phyloP scores from a whole-genome alignment of 2,113 vertebrate species.

The Hyaena hyaena region DNA sequence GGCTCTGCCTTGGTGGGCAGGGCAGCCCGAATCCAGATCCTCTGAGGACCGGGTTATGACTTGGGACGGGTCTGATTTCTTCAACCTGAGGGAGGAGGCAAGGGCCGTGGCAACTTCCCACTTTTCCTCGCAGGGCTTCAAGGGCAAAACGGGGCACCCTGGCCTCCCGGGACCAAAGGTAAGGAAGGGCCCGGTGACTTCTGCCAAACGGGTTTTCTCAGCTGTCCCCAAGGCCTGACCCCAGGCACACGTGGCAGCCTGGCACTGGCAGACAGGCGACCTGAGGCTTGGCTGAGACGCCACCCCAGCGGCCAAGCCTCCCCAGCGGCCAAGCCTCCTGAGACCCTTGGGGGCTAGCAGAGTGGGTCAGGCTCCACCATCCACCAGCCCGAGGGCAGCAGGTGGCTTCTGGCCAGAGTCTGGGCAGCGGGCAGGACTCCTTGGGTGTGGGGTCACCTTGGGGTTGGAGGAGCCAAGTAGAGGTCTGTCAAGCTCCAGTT shows the following conservation, averaged over 20 bases:
- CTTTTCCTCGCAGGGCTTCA: slow-evolving; percentile 88
- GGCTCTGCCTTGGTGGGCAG: not conserved
- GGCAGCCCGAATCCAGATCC: not conserved
- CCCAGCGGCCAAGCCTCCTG: not conserved
- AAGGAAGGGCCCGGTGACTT: slow-evolving; percentile 22
- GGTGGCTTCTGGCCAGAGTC: not conserved
- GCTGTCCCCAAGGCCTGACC: not conserved
- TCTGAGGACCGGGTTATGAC: rapidly evolving
- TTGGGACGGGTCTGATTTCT: not conserved
- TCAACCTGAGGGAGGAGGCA: not conserved
- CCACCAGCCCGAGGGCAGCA: not conserved
- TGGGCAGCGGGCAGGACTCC: not conserved
- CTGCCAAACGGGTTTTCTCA: not conserved
- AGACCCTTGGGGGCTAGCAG: not conserved
- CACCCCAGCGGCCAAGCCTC: not conserved
- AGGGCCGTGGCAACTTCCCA: not conserved
- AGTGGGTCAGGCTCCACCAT: not conserved
- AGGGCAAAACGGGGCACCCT: slow-evolving; percentile 90
- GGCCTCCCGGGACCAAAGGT: slow-evolving; percentile 91
- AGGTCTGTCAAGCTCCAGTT: rapidly evolving
- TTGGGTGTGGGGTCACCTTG: not conserved
- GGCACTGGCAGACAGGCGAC: not conserved
- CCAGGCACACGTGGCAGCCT: not conserved
- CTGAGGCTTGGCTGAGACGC: not conserved
- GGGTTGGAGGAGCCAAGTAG: not conserved